Evolutionary conservation across 1,140 invertebrate genomes (phyloP).

Genomic region (Melipona quadrifasciata): DNA sequence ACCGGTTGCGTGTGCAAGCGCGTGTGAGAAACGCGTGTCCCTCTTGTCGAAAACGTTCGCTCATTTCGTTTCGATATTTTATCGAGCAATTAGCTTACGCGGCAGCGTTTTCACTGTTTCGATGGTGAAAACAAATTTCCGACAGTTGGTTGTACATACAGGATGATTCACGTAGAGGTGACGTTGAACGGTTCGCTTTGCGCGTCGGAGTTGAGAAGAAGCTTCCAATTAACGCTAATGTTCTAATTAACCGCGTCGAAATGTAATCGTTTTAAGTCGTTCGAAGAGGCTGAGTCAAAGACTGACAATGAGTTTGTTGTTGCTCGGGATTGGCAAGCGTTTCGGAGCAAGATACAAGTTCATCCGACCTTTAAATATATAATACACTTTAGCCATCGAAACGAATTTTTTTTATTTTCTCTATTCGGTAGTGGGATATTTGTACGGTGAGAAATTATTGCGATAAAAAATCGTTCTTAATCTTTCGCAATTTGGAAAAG

Average conservation of each 20-base stretch:
- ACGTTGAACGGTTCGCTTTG: neutral
- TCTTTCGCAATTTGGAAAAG: too few relatives aligned
- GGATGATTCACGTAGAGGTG: neutral
- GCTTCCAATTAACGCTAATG: neutral
- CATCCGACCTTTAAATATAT: too few relatives aligned
- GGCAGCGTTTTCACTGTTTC: too few relatives aligned
- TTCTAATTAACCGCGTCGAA: neutral
- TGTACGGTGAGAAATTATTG: too few relatives aligned
- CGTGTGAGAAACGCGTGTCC: neutral
- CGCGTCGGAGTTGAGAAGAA: neutral
- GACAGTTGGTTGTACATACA: neutral
- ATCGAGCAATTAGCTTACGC: neutral
- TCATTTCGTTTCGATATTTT: neutral
- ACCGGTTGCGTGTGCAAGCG: slow-evolving; percentile 12
- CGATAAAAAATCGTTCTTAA: too few relatives aligned
- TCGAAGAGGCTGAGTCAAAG: neutral
- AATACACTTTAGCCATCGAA: too few relatives aligned
- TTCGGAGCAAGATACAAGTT: neutral
- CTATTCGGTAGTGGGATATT: too few relatives aligned
- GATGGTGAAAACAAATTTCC: neutral
- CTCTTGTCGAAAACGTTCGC: neutral
- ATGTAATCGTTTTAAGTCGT: neutral
- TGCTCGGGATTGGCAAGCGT: neutral
- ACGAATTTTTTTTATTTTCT: too few relatives aligned
- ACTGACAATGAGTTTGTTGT: too few relatives aligned